These are phyloP conservation scores for Zeuzera pyrina DNA, from an alignment of 2,888 invertebrate genomes.

Conservation along the genomic window DNA sequence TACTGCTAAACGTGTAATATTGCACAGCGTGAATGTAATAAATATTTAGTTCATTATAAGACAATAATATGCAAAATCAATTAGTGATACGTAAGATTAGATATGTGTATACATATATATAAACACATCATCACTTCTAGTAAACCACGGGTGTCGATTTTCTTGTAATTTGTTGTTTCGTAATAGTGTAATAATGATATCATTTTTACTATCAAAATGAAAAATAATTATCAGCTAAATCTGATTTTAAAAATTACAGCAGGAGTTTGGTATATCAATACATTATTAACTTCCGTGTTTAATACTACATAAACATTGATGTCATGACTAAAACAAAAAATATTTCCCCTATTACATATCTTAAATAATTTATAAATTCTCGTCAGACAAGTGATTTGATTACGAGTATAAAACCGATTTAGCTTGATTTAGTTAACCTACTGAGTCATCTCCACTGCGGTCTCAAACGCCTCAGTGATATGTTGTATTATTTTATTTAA, in stretches of 20 bases:
- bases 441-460: constrained; percentile 46
- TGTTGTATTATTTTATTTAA: constrained; percentile 24
- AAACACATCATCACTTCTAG: too few species aligned
- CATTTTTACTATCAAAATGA: constrained; percentile 7
- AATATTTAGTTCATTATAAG: too few species aligned
- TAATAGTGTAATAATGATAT: too few species aligned
- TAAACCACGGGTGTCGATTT: too few species aligned
- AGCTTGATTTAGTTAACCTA: constrained; percentile 19
- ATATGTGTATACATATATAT: too few species aligned
- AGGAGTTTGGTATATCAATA: background rate
- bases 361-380: constrained; percentile 27
- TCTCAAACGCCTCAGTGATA: constrained; percentile 35
- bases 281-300: constrained; percentile 16
- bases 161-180: too few species aligned
- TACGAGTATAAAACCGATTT: constrained; percentile 32
- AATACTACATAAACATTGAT: constrained; percentile 25
- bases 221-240: constrained; percentile 7
- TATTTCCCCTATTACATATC: constrained; percentile 8
- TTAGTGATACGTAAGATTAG: too few species aligned
- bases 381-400: constrained; percentile 49
- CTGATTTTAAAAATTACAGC: too few species aligned
- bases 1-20: too few species aligned
- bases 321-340: constrained; percentile 26
- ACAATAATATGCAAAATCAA: too few species aligned
- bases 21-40: too few species aligned